Conservation (phyloP, 2,888 invertebrate species). For the Athetis lepigone region DNA sequence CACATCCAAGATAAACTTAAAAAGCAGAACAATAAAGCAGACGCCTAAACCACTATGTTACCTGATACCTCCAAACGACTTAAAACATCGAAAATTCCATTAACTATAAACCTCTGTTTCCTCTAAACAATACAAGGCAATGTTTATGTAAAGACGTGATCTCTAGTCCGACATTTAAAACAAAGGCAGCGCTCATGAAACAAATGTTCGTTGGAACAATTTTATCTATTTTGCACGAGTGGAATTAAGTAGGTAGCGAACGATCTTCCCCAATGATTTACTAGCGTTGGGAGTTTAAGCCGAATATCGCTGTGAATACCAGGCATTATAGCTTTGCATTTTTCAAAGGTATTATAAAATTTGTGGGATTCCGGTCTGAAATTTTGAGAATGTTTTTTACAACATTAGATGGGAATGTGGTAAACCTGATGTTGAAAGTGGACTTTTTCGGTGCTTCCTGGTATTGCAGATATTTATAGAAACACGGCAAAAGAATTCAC, state of each 20-base stretch:
- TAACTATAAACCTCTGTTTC: not conserved
- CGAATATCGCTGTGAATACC: conserved; percentile 21
- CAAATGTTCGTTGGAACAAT: conserved; percentile 56
- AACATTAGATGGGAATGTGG: too few species aligned
- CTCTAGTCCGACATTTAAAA: conserved; percentile 31
- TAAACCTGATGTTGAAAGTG: too few species aligned
- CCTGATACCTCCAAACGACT: too few species aligned
- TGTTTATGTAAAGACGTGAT: conserved; percentile 3
- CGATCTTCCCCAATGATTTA: conserved; percentile 53
- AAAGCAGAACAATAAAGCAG: too few species aligned
- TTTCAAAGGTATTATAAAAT: conserved; percentile 35
- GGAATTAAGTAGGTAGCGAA: conserved; percentile 48
- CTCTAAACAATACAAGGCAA: not conserved
- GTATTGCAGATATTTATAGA: too few species aligned
- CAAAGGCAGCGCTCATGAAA: conserved; percentile 46
- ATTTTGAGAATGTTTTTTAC: not conserved
- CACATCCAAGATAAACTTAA: too few species aligned
- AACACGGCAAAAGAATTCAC: too few species aligned
- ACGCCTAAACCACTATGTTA: too few species aligned
- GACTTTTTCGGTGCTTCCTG: too few species aligned
- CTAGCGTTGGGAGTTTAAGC: conserved; percentile 9
- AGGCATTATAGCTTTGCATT: conserved; percentile 35
- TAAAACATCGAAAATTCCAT: too few species aligned
- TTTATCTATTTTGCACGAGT: conserved; percentile 57
- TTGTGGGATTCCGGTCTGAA: conserved; percentile 3